These are phyloP conservation scores for Sesia bembeciformis DNA, from an alignment of 2,888 invertebrate genomes.

Conservation along the genomic window DNA sequence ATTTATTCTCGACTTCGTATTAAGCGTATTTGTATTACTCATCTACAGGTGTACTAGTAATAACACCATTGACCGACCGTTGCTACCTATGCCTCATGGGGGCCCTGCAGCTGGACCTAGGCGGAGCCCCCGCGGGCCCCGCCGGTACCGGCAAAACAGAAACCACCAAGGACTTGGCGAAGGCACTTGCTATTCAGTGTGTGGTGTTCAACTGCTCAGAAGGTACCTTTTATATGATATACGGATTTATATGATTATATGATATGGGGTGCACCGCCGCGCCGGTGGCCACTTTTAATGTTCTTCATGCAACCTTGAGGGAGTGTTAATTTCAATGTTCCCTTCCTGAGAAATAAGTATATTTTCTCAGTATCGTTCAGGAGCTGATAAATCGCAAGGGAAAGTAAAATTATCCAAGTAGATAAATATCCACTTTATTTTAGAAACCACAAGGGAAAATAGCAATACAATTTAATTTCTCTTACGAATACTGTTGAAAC, in stretches of 20 bases:
- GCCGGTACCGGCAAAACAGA: conserved; percentile 92
- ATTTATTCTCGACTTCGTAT: no score
- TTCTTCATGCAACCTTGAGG: no score
- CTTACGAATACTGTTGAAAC: no score
- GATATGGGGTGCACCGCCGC: neutral
- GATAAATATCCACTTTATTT: no score
- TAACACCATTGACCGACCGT: conserved; percentile 91
- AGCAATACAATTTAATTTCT: no score
- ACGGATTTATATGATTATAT: neutral
- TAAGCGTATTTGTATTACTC: no score
- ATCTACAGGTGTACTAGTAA: conserved; percentile 80
- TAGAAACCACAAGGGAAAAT: no score
- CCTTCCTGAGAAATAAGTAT: no score
- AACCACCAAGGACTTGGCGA: conserved; percentile 92
- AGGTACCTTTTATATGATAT: conserved; percentile 46
- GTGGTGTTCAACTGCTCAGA: conserved; percentile 95
- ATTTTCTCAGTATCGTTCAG: no score
- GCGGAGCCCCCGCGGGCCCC: conserved; percentile 92
- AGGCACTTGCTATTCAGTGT: conserved; percentile 90
- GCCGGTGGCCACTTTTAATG: neutral
- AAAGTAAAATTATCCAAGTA: no score
- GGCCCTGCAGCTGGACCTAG: conserved; percentile 88
- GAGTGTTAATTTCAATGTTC: no score
- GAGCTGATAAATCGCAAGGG: no score
- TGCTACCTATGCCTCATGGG: conserved; percentile 94